Evolutionary conservation across 1,140 invertebrate genomes (phyloP).

Genomic region (Drosophila repletoides): DNA sequence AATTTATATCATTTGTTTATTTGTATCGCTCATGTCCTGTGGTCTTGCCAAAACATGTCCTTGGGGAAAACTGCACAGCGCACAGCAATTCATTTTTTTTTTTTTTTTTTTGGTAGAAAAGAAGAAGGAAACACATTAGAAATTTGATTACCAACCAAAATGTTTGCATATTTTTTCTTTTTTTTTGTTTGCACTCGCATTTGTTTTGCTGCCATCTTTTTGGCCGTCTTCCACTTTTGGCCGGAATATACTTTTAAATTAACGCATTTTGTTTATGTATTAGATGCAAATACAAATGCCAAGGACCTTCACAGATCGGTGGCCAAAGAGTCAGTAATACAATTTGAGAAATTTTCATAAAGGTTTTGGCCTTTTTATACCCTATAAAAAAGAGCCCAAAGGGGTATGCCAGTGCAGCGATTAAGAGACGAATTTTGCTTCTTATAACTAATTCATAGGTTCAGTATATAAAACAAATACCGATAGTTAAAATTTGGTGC

Average conservation of each 20-base stretch:
- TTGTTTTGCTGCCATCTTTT: slow-evolving; percentile 20
- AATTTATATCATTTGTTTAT: slow-evolving; percentile 81
- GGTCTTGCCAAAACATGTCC: slow-evolving; percentile 49
- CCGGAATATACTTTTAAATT: slow-evolving; percentile 67
- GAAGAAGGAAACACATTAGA: slow-evolving; percentile 49
- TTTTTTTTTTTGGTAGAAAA: slow-evolving; percentile 9
- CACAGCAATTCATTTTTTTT: slow-evolving; percentile 60
- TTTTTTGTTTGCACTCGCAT: neutral
- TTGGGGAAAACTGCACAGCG: slow-evolving; percentile 51
- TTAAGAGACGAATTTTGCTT: neutral
- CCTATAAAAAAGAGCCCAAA: neutral
- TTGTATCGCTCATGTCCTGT: slow-evolving; percentile 73
- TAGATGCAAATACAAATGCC: slow-evolving; percentile 74
- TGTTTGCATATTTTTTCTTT: slow-evolving; percentile 65
- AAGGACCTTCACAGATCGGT: slow-evolving; percentile 80
- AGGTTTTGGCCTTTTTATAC: slow-evolving; percentile 15
- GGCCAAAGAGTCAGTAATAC: slow-evolving; percentile 78
- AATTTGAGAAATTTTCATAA: slow-evolving; percentile 62
- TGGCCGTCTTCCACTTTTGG: slow-evolving; percentile 21
- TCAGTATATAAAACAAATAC: no score
- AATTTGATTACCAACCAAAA: slow-evolving; percentile 75
- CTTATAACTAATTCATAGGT: neutral
- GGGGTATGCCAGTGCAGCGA: neutral
- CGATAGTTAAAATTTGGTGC: no score
- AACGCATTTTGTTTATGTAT: slow-evolving; percentile 81